phyloP scores from a whole-genome alignment of 2,888 invertebrate species.

The Ichneumon xanthorius region DNA sequence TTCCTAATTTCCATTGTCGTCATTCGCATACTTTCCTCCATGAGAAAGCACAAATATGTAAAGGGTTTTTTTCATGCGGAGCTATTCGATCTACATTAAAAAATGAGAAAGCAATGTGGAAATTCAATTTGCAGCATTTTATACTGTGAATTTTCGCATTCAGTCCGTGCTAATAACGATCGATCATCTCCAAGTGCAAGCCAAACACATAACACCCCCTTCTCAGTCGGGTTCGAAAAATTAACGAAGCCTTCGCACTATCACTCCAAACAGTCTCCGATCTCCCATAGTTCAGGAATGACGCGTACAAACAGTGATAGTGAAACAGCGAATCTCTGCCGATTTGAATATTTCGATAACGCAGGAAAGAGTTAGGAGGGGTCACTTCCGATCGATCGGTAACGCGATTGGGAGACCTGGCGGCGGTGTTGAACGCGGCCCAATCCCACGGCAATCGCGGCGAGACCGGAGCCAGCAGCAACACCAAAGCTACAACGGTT shows the following conservation, averaged over 20 bases:
- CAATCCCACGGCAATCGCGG: constrained; percentile 45
- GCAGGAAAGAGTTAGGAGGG: constrained; percentile 22
- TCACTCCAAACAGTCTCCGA: neutral
- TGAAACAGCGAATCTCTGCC: neutral
- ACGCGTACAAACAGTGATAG: neutral
- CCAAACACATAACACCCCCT: neutral
- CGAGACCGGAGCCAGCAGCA: constrained; percentile 51
- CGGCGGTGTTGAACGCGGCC: constrained; percentile 13
- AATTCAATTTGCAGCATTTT: neutral
- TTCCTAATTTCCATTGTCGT: too few relatives aligned
- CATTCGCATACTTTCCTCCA: too few relatives aligned
- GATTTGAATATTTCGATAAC: constrained; percentile 36
- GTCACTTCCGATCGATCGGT: constrained; percentile 42
- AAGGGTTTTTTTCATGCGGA: too few relatives aligned
- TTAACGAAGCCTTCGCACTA: neutral
- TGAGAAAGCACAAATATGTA: too few relatives aligned
- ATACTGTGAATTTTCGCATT: neutral
- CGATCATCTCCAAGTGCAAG: neutral
- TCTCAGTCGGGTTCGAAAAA: neutral
- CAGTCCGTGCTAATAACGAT: neutral
- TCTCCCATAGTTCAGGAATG: neutral
- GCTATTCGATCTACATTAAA: too few relatives aligned
- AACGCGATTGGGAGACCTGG: constrained; percentile 20
- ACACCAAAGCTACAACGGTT: constrained; percentile 57
- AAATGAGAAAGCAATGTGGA: too few relatives aligned